Base-by-base conservation (phyloP, 2,113 vertebrate genomes). In the Notothenia coriiceps region DNA sequence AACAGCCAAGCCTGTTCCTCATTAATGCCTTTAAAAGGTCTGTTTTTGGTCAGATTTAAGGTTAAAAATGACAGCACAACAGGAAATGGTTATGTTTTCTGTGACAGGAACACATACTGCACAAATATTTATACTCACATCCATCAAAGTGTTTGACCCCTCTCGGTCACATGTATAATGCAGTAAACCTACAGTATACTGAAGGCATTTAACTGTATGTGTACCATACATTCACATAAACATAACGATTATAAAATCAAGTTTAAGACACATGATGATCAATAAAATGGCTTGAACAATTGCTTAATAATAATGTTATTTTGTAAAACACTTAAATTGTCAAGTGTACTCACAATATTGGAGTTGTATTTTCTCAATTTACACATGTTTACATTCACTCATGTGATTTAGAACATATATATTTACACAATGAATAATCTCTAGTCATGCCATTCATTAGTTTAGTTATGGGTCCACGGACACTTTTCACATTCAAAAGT, bases 391-490 rank as follows among this genome's bases (percentile, higher is more conserved):
- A 59, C 56, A 68, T 56, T 69, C 57, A 74, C 25, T 69, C 54
- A 35, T 60, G 17, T 76, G 43, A 65, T 33, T 62, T 55, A 66
- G 29, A 71, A 65, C 67, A 70, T 50, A 70, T 46, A 18, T 86
- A 86, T 87, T 52, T 90, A 90, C 80, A 92, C 46, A 64, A 52
- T 80, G 25, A 61, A 74, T 80, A 70, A 74, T 77, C 86, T 83
- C 67, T 66, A 25, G 11, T 60, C 89, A 88, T 89, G 84, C 79
- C 52, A 13, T 79, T 80, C 11, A 68, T 47, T 67, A 29, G 33
- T 59, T 87, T 22, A 73, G n/a, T 68, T 59, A 70, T 61, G 59
- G 51, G 66, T 76, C 79, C 67, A 75, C 46, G 57, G 61, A 77
- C 47, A 86, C 15, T 52, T 57, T 70, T 83, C 70, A 84, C 82